Evolutionary conservation across 2,888 invertebrate genomes (phyloP).

Genomic region (Tinea trinotella): DNA sequence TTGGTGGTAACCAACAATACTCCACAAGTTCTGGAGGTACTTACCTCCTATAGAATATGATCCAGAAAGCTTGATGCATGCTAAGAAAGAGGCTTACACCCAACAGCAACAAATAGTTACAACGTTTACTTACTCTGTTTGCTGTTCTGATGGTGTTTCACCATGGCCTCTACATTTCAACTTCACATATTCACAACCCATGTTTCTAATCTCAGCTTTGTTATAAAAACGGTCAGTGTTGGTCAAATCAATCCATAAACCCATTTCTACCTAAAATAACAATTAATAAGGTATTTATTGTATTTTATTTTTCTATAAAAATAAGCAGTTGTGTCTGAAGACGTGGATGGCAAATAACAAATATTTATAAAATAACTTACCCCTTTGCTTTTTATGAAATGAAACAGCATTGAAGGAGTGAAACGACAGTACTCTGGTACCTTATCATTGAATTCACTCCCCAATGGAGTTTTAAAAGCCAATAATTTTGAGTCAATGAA

Average conservation of each 20-base stretch:
- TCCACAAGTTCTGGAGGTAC: too few relatives aligned
- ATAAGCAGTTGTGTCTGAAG: too few relatives aligned
- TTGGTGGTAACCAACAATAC: too few relatives aligned
- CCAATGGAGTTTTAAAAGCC: constrained; percentile 95
- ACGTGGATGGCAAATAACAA: too few relatives aligned
- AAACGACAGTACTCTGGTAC: constrained; percentile 89
- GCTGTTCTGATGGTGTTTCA: constrained; percentile 90
- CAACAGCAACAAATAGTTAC: neutral
- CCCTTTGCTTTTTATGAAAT: constrained; percentile 82
- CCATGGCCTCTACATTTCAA: constrained; percentile 92
- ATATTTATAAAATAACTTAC: constrained; percentile 59
- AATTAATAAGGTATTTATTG: too few relatives aligned
- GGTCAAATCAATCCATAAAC: constrained; percentile 97
- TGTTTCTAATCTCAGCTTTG: constrained; percentile 80
- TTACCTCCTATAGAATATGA: too few relatives aligned
- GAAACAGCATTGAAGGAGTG: constrained; percentile 89
- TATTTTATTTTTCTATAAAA: too few relatives aligned
- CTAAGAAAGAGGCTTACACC: too few relatives aligned
- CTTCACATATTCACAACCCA: constrained; percentile 88
- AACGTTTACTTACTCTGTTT: constrained; percentile 70
- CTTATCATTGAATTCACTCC: constrained; percentile 83
- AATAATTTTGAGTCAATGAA: constrained; percentile 88
- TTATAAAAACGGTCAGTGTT: constrained; percentile 96
- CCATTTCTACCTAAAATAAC: constrained; percentile 81
- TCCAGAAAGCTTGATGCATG: too few relatives aligned